A percentile compares a stretch with the other conserved stretches of the same genome.
These are phyloP conservation scores for Hylyphantes graminicola DNA, from an alignment of 1,140 invertebrate species.

Conservation along the genomic window DNA sequence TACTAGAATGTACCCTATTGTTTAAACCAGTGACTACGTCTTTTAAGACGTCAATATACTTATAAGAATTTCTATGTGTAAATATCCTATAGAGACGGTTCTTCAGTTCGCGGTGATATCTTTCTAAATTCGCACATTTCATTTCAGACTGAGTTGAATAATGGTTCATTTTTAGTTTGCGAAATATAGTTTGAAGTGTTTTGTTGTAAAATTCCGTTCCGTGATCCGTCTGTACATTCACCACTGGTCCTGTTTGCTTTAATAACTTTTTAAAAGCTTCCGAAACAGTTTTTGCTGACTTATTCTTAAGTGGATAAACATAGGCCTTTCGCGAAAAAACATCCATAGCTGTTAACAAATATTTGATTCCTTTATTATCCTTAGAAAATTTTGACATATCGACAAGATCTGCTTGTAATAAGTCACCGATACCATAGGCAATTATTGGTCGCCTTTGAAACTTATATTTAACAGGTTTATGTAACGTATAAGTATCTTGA, in stretches of 20 bases:
- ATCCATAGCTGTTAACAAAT: not conserved
- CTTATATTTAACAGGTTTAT: constrained; percentile 13
- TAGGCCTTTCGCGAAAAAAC: constrained; percentile 17
- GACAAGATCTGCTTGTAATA: constrained; percentile 4
- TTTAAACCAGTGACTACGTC: not conserved
- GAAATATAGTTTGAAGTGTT: not conserved
- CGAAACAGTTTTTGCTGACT: not conserved
- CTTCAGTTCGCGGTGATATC: not conserved
- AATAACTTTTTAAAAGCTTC: constrained; percentile 6
- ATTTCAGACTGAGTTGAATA: no score
- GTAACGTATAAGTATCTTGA: constrained; percentile 1
- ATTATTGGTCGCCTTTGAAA: not conserved
- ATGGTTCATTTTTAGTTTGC: no score
- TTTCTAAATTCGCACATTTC: no score
- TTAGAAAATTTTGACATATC: not conserved
- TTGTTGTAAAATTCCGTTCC: constrained; percentile 23
- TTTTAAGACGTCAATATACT: not conserved
- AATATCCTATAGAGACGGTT: not conserved
- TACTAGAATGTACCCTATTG: not conserved
- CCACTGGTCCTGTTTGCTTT: not conserved
- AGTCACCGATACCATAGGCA: constrained; percentile 4
- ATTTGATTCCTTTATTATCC: not conserved
- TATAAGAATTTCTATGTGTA: constrained; percentile 22
- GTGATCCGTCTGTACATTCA: constrained; percentile 9
- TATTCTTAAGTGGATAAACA: constrained; percentile 14